A percentile compares a stretch with the other conserved stretches of the same genome.
These are phyloP conservation scores for Stramonita haemastoma DNA, from an alignment of 2,888 invertebrate genomes.

Conservation along the genomic window DNA sequence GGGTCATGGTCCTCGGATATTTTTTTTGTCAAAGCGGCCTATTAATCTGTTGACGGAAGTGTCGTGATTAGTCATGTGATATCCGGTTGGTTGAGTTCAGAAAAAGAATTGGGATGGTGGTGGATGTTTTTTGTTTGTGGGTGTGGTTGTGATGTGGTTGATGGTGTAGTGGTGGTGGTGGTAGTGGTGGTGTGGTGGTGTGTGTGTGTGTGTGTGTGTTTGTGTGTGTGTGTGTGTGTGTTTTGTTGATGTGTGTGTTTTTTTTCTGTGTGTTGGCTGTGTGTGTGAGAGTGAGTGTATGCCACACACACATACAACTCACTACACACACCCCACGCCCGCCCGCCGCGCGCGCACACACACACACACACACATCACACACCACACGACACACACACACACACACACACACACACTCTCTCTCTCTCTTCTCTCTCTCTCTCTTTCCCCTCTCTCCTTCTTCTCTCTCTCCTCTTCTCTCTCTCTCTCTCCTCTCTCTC, in stretches of 20 bases:
- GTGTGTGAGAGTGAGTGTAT: too few relatives aligned
- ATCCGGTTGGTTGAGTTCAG: neutral
- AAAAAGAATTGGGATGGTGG: too few relatives aligned
- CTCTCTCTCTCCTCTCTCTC: neutral
- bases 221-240: neutral
- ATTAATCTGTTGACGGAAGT: neutral
- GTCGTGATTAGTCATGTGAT: neutral
- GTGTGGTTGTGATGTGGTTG: too few relatives aligned
- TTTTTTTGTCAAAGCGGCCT: neutral
- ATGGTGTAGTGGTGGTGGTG: neutral
- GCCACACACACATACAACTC: too few relatives aligned
- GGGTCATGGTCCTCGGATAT: neutral
- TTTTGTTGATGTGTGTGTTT: neutral
- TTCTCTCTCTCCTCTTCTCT: neutral
- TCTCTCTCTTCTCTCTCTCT: neutral
- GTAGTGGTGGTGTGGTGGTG: neutral
- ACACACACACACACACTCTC: neutral
- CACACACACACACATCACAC: too few relatives aligned
- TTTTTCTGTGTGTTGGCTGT: too few relatives aligned
- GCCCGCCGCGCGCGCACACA: too few relatives aligned
- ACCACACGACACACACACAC: too few relatives aligned
- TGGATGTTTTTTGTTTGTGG: too few relatives aligned
- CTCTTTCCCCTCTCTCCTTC: neutral
- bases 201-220: neutral
- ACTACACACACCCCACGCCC: too few relatives aligned